Evolutionary conservation across 1,140 invertebrate species (phyloP), one percentile per base, ranked within the genome.

Genomic region (Heterodera schachtii): DNA sequence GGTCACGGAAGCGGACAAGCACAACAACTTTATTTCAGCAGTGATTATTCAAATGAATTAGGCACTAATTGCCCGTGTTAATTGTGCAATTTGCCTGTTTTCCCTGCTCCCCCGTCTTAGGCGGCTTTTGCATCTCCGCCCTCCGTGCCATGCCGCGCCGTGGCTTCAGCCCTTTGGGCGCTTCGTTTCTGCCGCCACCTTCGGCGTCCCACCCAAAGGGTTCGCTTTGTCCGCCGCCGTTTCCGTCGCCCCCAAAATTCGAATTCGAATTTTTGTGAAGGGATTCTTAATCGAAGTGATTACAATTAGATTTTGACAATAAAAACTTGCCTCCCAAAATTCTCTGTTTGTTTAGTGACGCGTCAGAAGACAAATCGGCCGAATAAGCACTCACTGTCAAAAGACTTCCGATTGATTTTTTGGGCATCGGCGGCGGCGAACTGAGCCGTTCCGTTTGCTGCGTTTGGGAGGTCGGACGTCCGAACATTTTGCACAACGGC

Each of bases 361-460:
- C 52, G 57, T 81, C 80, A 6, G 80, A 81, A n/a, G 80, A 81
- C 64, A 81, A 74, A 81, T 81, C 80, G 49, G 80, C 75, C 19
- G 80, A 81, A 67, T 81, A 81, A 21, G 75, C 49, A 57, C 80
- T 81, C n/a, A 81, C 74, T 8, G 80, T 70, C 69, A 80, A 67
- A 41, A 21, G 44, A 73, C 41, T 49, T 11, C 31, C 47, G 31
- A 41, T 31, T 6, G 41, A 13, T n/a, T 47, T 75, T 64, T 70
- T 79, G 31, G 13, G 70, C 78, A 43, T n/a, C 43, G 31, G 77
- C 31, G 60, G 67, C 60, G 60, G 49, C n/a, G 60, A 21, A 11
- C 77, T 78, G 11, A 78, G 64, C 44, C 52, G 21, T 57, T 73
- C 52, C 73, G 52, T n/a, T 47, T 44, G 71, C 60, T 44, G 60